These are phyloP conservation scores for Phocoena sinus DNA, from an alignment of 2,113 vertebrate species.

Conservation along the genomic window DNA sequence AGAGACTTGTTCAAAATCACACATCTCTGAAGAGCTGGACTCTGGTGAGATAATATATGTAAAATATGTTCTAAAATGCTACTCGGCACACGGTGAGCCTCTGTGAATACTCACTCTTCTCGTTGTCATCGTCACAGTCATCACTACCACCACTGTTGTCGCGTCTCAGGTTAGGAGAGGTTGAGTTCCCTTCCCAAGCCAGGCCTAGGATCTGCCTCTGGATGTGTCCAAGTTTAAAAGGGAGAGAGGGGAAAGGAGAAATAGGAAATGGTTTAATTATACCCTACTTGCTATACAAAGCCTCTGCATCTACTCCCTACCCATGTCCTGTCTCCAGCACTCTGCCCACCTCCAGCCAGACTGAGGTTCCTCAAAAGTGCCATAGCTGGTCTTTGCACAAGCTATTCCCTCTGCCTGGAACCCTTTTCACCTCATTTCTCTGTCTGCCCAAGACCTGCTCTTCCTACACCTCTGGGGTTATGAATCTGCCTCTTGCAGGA, in stretches of 20 bases:
- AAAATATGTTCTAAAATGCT: not conserved
- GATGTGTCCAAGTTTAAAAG: fast-evolving
- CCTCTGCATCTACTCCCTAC: fast-evolving
- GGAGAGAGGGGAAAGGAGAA: not conserved
- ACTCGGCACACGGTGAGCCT: fast-evolving
- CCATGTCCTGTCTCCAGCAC: not conserved
- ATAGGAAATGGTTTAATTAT: not conserved
- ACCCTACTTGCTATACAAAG: not conserved
- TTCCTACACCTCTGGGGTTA: not conserved
- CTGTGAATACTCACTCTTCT: not conserved
- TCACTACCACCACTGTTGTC: not conserved
- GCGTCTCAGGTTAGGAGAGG: not conserved
- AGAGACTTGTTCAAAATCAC: not conserved
- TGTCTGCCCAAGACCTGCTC: not conserved
- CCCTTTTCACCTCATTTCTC: not conserved
- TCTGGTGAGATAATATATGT: not conserved
- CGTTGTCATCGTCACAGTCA: not conserved
- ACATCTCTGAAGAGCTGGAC: not conserved
- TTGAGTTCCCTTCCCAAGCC: not conserved
- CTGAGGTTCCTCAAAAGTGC: not conserved
- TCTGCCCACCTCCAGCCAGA: not conserved
- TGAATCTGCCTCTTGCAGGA: not conserved
- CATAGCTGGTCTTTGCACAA: not conserved
- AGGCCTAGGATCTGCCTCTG: not conserved
- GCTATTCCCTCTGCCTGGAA: not conserved